These are phyloP conservation scores for Malurus melanocephalus DNA, from an alignment of 2,113 vertebrate species.

Conservation along the genomic window DNA sequence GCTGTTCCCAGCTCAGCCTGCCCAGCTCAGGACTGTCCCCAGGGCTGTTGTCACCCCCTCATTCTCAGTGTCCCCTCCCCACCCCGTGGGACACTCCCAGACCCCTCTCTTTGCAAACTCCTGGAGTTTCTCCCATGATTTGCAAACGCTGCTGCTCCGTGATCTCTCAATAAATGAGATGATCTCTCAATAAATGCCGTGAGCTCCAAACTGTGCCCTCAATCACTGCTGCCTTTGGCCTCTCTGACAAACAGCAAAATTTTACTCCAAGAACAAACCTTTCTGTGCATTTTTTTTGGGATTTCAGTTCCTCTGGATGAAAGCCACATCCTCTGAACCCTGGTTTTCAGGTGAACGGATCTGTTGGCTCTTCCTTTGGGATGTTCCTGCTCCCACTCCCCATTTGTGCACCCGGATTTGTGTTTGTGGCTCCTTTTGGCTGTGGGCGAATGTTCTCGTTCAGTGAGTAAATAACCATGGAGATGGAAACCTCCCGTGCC, in stretches of 20 bases:
- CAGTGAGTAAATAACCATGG: not conserved
- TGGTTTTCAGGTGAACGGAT: not conserved
- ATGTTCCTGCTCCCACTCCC: not conserved
- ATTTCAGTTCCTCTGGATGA: not conserved
- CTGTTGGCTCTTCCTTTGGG: not conserved
- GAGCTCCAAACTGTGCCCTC: not conserved
- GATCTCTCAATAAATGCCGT: too few relatives aligned
- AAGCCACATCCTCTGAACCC: accelerated
- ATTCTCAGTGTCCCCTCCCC: too few relatives aligned
- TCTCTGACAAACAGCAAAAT: accelerated
- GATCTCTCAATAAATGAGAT: too few relatives aligned
- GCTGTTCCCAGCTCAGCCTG: too few relatives aligned
- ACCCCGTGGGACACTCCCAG: too few relatives aligned
- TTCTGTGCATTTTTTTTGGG: not conserved
- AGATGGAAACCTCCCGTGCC: not conserved
- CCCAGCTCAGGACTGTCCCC: not conserved
- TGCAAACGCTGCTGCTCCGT: too few relatives aligned
- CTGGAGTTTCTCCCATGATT: too few relatives aligned
- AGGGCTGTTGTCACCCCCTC: too few relatives aligned
- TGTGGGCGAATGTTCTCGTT: not conserved
- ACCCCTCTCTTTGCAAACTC: too few relatives aligned
- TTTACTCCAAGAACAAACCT: accelerated
- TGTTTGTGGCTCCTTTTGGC: not conserved
- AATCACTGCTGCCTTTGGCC: not conserved
- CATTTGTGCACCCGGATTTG: not conserved